Base-by-base conservation (phyloP, 2,113 vertebrate species). In the Cavia porcellus region DNA sequence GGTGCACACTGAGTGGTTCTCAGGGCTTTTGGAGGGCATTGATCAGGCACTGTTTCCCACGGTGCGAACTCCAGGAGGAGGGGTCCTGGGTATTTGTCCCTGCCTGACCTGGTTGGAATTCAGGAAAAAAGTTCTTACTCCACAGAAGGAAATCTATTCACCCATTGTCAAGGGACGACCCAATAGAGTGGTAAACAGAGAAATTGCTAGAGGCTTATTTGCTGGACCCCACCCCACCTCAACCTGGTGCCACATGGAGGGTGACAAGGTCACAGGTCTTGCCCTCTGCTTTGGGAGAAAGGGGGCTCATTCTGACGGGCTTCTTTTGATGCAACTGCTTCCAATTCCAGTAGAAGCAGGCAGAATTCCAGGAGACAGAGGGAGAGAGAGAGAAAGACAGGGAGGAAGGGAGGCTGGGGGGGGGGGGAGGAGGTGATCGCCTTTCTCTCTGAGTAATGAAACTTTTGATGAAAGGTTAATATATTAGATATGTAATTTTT, bases 41-140 rank as follows among this genome's bases (percentile, higher is more conserved):
- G 89, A 86, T 97, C 90, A 91, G 92, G 93, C 93, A n/a, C 52
- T 92, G 72, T 98, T 98, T 98, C 98, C 97, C 98, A 98, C 97
- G 96, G 97, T 94, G 83, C 11, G 15, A 96, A 92, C 87, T 45
- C 97, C 92, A 96, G 96, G 91, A 96, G 97, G 95, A 94, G 90
- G 81, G 92, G 92, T 79, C 89, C 64, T 20, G 81, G 75, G 38
- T 77, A 95, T 87, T 77, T 25, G 74, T 66, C 10, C 10, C 17
- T 57, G 55, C 45, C 52, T 3, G 55, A 19, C 64, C 3, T n/a
- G 84, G 96, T 94, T 91, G 92, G 95, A 98, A 97, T 96, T 79
- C 47, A 89, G 92, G 98, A 85, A 88, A 52, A 96, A 98, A 98
- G 98, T 95, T 98, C 97, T 98, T 97, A 96, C 91, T 64, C 81